phyloP scores from a whole-genome alignment of 30 jellyfish, hydroid and myxozoan genomes.

The Cassiopea andromeda region DNA sequence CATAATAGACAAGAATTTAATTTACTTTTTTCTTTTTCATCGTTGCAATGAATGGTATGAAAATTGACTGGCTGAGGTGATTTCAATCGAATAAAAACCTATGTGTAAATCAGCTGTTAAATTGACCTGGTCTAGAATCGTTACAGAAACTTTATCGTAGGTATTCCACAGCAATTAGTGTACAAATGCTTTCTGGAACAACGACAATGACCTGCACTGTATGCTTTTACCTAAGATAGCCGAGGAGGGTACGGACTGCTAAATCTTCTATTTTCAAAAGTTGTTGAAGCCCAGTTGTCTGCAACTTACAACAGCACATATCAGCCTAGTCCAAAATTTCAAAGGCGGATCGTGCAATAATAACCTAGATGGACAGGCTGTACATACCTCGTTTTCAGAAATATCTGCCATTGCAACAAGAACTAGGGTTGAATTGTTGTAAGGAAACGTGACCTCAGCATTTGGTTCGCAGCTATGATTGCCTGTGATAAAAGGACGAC shows the following conservation, averaged over 20 bases:
- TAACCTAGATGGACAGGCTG: background rate
- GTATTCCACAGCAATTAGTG: too few species aligned
- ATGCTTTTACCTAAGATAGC: too few species aligned
- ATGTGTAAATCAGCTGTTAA: background rate
- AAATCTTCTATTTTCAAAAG: too few species aligned
- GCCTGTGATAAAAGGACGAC: constrained; percentile 27
- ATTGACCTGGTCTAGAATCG: background rate
- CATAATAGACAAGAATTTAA: background rate
- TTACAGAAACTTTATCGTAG: too few species aligned
- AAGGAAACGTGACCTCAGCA: constrained; percentile 95
- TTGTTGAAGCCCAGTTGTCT: too few species aligned
- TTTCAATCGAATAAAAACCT: background rate
- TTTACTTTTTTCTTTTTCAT: background rate
- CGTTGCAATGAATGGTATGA: background rate
- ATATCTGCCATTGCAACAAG: constrained; percentile 84
- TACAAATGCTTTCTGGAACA: too few species aligned
- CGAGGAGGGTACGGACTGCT: too few species aligned
- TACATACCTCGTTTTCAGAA: constrained; percentile 73
- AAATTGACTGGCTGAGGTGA: background rate
- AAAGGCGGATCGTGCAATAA: too few species aligned
- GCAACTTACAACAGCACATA: too few species aligned
- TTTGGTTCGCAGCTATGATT: constrained; percentile 96
- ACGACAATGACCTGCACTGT: too few species aligned
- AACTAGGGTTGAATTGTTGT: constrained; percentile 83
- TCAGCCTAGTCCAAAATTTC: too few species aligned